These are phyloP conservation scores for Dysmachus trigonus DNA, from an alignment of 2,888 invertebrate genomes.

Conservation along the genomic window DNA sequence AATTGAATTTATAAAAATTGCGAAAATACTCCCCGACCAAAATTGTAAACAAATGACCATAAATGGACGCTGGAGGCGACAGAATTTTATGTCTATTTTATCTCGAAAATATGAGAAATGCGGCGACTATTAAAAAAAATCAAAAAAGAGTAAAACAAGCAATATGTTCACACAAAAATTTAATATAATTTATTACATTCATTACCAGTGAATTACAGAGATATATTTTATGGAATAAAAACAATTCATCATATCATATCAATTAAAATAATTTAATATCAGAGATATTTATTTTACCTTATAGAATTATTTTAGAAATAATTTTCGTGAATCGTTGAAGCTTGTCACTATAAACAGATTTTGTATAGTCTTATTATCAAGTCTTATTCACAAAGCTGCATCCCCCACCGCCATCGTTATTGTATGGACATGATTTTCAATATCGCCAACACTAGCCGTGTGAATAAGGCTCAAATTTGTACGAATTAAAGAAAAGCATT, in stretches of 20 bases:
- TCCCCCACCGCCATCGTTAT: too few relatives aligned
- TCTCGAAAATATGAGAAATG: background rate
- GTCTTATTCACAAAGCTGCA: too few relatives aligned
- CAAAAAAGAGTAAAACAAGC: background rate
- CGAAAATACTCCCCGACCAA: background rate
- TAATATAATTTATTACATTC: background rate
- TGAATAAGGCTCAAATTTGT: too few relatives aligned
- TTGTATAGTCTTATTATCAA: too few relatives aligned
- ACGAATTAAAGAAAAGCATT: too few relatives aligned
- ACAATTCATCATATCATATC: background rate
- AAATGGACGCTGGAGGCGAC: background rate
- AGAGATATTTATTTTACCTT: background rate
- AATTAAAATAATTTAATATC: background rate
- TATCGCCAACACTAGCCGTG: too few relatives aligned
- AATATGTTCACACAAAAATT: background rate
- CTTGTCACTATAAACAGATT: too few relatives aligned
- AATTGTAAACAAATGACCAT: background rate
- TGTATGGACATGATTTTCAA: too few relatives aligned
- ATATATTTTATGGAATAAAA: background rate
- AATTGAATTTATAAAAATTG: background rate
- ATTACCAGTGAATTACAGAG: background rate
- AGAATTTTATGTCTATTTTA: background rate
- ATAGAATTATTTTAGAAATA: background rate
- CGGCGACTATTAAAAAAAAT: background rate
- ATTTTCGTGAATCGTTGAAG: too few relatives aligned